Percentiles rank a stretch among this genome's conserved stretches.
Evolutionary conservation across 2,888 invertebrate genomes (phyloP).

Genomic region (Unio pictorum): DNA sequence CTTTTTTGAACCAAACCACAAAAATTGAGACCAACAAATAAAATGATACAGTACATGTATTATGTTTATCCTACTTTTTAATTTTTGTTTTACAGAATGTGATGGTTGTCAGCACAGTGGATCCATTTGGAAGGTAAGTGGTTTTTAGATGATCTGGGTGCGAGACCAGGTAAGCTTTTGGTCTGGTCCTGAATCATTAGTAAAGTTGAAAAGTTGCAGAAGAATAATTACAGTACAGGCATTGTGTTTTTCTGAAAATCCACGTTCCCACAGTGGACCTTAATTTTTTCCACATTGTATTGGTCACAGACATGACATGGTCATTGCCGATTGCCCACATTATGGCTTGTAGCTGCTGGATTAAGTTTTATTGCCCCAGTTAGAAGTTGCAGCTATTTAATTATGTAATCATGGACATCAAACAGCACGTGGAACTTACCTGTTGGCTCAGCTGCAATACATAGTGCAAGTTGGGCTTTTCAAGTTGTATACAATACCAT

Average conservation of each 20-base stretch:
- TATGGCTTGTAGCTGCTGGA: too few relatives aligned
- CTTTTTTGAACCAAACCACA: too few relatives aligned
- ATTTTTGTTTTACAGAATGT: conserved; percentile 63
- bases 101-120: conserved; percentile 69
- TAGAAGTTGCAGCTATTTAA: not conserved
- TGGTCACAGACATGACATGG: too few relatives aligned
- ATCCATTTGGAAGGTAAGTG: conserved; percentile 68
- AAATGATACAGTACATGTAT: too few relatives aligned
- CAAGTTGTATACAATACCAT: too few relatives aligned
- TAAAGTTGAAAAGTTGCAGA: not conserved
- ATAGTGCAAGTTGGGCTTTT: too few relatives aligned
- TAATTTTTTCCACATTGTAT: too few relatives aligned
- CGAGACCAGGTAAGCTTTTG: not conserved
- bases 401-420: not conserved
- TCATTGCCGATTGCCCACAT: too few relatives aligned
- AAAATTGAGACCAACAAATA: too few relatives aligned
- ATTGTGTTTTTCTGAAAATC: not conserved
- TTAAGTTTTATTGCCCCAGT: not conserved
- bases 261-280: too few relatives aligned
- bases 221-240: not conserved
- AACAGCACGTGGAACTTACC: not conserved
- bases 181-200: not conserved
- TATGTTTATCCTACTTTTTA: not conserved
- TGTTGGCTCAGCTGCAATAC: not conserved
- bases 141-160: not conserved